Conservation (phyloP, 2,797 vertebrate genomes). For the Gadopsis marmoratus region DNA sequence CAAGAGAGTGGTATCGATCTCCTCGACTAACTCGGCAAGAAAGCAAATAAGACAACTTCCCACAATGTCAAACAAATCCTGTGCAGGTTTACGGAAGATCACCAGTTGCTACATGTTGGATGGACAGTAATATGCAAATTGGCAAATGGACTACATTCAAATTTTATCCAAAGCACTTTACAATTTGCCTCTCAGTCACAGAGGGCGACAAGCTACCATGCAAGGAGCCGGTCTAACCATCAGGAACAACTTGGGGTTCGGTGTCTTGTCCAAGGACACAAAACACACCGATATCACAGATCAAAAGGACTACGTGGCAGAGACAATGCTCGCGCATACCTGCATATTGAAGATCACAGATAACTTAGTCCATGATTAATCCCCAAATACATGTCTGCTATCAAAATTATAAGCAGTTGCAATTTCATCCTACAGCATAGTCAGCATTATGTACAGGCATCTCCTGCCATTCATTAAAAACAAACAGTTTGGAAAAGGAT, state of each 20-base stretch:
- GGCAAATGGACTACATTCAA: neutral
- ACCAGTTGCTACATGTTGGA: neutral
- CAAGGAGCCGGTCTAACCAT: too few species aligned
- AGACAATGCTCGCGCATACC: too few species aligned
- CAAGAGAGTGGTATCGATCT: neutral
- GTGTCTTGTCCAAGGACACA: neutral
- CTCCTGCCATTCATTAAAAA: neutral
- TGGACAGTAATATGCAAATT: neutral
- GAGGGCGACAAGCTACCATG: too few species aligned
- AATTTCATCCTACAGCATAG: neutral
- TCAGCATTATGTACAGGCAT: too few species aligned
- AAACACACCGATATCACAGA: too few species aligned
- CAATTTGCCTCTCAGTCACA: too few species aligned
- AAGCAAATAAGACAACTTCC: neutral
- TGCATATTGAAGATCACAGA: too few species aligned
- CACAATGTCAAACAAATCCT: neutral
- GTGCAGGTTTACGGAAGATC: neutral
- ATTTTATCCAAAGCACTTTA: neutral
- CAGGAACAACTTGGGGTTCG: neutral
- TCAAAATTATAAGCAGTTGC: neutral
- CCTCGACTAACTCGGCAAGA: neutral
- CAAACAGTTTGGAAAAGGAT: neutral
- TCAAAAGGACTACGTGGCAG: too few species aligned
- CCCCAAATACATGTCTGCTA: neutral
- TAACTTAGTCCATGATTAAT: too few species aligned